Conservation (phyloP, 2,113 vertebrate species). For the Orientallactaga bullata region DNA sequence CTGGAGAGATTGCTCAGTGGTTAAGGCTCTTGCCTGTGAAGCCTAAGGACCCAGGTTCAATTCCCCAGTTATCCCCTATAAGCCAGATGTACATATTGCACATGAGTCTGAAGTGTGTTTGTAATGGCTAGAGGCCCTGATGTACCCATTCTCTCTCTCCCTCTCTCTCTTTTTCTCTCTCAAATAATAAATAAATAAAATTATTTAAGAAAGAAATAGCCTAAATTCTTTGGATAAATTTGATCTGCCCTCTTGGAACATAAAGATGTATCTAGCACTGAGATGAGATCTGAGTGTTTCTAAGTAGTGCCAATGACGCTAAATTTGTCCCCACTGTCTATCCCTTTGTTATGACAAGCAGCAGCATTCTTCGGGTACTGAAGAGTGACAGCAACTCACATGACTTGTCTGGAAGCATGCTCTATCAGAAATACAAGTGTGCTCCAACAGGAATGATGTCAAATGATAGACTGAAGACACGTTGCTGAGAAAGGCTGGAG, state of each 20-base stretch:
- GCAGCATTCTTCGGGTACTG: not conserved
- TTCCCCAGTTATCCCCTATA: too few species aligned
- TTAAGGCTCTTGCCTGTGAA: too few species aligned
- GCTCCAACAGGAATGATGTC: not conserved
- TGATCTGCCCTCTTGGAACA: not conserved
- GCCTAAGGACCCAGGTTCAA: too few species aligned
- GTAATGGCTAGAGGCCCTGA: too few species aligned
- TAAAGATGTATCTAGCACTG: not conserved
- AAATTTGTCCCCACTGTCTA: not conserved
- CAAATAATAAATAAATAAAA: too few species aligned
- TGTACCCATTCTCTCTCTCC: too few species aligned
- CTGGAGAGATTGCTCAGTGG: too few species aligned
- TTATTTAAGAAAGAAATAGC: too few species aligned
- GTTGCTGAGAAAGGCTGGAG: too few species aligned
- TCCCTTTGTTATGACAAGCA: not conserved
- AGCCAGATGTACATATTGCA: too few species aligned
- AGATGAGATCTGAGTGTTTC: not conserved
- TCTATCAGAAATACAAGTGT: not conserved
- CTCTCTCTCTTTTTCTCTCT: too few species aligned
- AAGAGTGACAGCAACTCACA: not conserved
- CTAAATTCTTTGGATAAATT: not conserved
- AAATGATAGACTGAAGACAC: not conserved
- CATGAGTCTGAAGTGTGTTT: too few species aligned
- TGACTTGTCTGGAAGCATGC: not conserved
- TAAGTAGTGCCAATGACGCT: not conserved